These are phyloP conservation scores for Molossus alvarezi DNA, from an alignment of 2,797 vertebrate species.

Conservation along the genomic window DNA sequence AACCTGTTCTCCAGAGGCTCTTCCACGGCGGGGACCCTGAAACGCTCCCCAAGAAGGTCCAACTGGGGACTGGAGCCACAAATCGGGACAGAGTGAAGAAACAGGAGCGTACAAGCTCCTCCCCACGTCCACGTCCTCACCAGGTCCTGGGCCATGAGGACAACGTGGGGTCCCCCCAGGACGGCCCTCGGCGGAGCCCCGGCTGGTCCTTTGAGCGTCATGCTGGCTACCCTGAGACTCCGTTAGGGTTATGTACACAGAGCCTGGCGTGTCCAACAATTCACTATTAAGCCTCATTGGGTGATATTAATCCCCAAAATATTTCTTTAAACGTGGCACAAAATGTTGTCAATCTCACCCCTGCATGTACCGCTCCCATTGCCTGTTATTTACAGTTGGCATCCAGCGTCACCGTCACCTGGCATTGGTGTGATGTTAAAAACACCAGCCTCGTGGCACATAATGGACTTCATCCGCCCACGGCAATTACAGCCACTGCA, in stretches of 20 bases:
- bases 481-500: neutral
- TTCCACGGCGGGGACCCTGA: too few relatives aligned
- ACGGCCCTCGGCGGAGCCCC: neutral
- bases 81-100: too few relatives aligned
- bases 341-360: neutral
- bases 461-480: neutral
- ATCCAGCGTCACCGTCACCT: neutral
- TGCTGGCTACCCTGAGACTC: neutral
- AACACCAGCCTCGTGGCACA: neutral
- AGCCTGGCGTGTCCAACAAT: neutral
- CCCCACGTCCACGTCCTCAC: neutral
- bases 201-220: neutral
- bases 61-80: neutral
- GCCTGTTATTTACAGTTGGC: neutral
- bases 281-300: neutral
- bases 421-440: neutral
- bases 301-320: neutral
- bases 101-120: accelerated
- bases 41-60: neutral
- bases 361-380: neutral
- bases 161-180: neutral
- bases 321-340: neutral
- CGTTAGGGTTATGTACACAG: neutral
- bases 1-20: too few relatives aligned
- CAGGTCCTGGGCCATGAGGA: neutral